Conservation (phyloP, 1,140 invertebrate species). For the Heterodera schachtii region DNA sequence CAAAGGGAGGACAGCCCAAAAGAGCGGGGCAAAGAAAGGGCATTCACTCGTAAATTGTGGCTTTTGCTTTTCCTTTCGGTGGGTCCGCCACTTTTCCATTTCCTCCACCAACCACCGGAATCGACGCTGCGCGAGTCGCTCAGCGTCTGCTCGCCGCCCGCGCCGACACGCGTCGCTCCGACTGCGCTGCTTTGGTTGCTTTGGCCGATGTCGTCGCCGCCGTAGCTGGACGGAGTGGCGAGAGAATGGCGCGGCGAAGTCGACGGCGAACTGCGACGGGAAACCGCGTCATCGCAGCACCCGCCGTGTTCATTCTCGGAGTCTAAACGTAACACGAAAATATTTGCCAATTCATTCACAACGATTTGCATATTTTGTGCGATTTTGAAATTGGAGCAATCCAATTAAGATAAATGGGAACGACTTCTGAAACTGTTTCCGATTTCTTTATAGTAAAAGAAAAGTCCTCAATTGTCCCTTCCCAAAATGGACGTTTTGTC, state of each 20-base stretch:
- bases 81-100: not conserved
- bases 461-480: too few relatives aligned
- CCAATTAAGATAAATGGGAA: too few relatives aligned
- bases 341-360: too few relatives aligned
- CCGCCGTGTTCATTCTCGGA: slow-evolving; percentile 20
- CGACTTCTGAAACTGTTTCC: too few relatives aligned
- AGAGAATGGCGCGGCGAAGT: slow-evolving; percentile 63
- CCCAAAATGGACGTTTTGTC: too few relatives aligned
- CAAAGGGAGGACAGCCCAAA: too few relatives aligned
- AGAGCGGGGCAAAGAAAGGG: not conserved
- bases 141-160: slow-evolving; percentile 41
- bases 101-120: slow-evolving; percentile 56
- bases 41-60: too few relatives aligned
- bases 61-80: too few relatives aligned
- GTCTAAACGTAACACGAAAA: not conserved
- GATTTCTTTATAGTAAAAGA: too few relatives aligned
- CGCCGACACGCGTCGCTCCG: not conserved
- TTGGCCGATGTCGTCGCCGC: slow-evolving; percentile 53
- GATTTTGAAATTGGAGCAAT: too few relatives aligned
- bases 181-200: slow-evolving; percentile 1
- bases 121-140: slow-evolving; percentile 50
- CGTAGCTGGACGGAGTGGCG: slow-evolving; percentile 63
- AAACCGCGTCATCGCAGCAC: slow-evolving; percentile 56
- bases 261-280: slow-evolving; percentile 59
- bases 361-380: too few relatives aligned